A percentile compares a stretch with the other conserved stretches of the same genome.
These are phyloP conservation scores for Nineta flava DNA, from an alignment of 2,888 invertebrate genomes.

Conservation along the genomic window DNA sequence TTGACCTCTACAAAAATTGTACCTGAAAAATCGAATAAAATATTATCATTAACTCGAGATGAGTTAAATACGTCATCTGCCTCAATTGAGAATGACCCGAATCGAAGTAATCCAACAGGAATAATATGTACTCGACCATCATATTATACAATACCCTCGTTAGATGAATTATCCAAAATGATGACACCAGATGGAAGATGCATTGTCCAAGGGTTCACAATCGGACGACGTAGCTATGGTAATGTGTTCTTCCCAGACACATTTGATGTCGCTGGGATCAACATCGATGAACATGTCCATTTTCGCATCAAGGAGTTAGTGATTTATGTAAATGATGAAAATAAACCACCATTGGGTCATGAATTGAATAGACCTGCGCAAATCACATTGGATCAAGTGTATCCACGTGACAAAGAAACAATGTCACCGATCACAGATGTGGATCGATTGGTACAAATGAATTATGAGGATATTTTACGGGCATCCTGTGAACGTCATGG, in stretches of 20 bases:
- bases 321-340: conserved; percentile 80
- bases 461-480: conserved; percentile 73
- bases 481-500: conserved; percentile 72
- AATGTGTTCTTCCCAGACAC: conserved; percentile 74
- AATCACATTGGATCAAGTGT: conserved; percentile 83
- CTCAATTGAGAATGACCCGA: background rate
- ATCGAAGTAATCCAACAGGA: background rate
- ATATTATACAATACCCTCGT: conserved; percentile 79
- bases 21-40: background rate
- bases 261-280: conserved; percentile 69
- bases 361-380: conserved; percentile 84
- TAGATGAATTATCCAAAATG: conserved; percentile 63
- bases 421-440: conserved; percentile 66
- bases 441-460: conserved; percentile 58
- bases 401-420: conserved; percentile 79
- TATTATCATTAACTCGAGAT: background rate
- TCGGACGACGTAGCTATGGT: conserved; percentile 82
- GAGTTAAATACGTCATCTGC: background rate
- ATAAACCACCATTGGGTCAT: conserved; percentile 74
- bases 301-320: conserved; percentile 90
- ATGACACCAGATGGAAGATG: conserved; percentile 63
- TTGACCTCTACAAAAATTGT: too few species aligned
- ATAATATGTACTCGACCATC: conserved; percentile 43
- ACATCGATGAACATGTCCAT: conserved; percentile 78
- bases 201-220: conserved; percentile 69